Evolutionary conservation across 1,140 invertebrate species (phyloP).

Genomic region (Halotydeus destructor): DNA sequence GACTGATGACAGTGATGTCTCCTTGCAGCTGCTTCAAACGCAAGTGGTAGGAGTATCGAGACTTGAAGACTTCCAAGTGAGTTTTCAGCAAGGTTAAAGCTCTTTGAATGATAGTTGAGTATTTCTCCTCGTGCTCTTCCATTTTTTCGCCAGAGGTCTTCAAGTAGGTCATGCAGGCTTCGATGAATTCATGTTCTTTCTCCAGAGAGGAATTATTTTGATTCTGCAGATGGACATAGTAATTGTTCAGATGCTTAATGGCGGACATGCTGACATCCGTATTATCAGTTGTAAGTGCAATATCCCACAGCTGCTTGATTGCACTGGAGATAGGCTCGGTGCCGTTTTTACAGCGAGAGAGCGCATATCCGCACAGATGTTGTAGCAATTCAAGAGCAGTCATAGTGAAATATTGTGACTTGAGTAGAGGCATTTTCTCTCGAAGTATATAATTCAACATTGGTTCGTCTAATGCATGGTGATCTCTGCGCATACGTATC

Average conservation of each 20-base stretch:
- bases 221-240: conserved; percentile 48
- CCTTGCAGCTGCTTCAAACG: conserved; percentile 61
- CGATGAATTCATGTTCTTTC: conserved; percentile 73
- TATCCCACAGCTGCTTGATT: conserved; percentile 82
- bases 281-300: conserved; percentile 62
- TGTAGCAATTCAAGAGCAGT: conserved; percentile 72
- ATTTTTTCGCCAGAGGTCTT: conserved; percentile 51
- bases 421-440: conserved; percentile 63
- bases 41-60: conserved; percentile 63
- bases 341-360: conserved; percentile 1
- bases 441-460: conserved; percentile 67
- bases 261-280: conserved; percentile 83
- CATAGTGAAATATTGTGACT: conserved; percentile 71
- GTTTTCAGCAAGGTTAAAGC: conserved; percentile 65
- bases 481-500: conserved; percentile 42
- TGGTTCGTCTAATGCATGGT: conserved; percentile 65
- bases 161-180: conserved; percentile 61
- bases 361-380: conserved; percentile 61
- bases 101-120: conserved; percentile 65
- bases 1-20: conserved; percentile 39
- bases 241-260: conserved; percentile 75
- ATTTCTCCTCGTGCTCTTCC: conserved; percentile 43
- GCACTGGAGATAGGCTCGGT: conserved; percentile 24
- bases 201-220: conserved; percentile 31
- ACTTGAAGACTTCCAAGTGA: conserved; percentile 72